Base-by-base conservation (phyloP, 2,113 vertebrate genomes). In the Gymnarchus niloticus region DNA sequence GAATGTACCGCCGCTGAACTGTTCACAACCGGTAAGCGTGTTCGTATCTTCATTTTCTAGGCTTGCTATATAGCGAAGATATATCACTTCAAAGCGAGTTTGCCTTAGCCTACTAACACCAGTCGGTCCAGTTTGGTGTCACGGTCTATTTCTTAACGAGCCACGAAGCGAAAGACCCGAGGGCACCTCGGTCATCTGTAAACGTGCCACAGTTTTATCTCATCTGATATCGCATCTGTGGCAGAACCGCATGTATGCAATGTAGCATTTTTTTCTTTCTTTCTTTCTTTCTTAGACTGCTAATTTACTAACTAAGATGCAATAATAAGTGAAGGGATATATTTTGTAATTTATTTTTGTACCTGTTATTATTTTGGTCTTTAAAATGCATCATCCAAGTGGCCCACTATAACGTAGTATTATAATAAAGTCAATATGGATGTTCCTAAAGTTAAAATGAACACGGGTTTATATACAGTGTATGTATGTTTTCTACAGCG, bases 11-110 rank as follows among this genome's bases (percentile, higher is more conserved):
- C 59, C 84, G 21, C 84, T 90, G 33, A 90, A 84, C 69, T 91
- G 90, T 57, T 80, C 84, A n/a, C 83, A 86, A 56, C 21, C 78
- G 88, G 91, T 91, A 87, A 88, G 88, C 54, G 23, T 33, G 25
- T 54, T 25, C 65, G 33, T 19, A 14, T 69, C 3, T 14, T 41
- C 44, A 25, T 9, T 51, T 1, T 48, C 25, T 6, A 48, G 12
- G 3, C 2, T 49, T 80, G 9, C 17, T 44, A 17, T 48, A 7
- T 80, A 10, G 56, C 2, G n/a, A 69, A 69, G 14, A 3, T 0
- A 17, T 33, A 41, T 73, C 33, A 73, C 41, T 41, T 73, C 33
- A 51, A 23, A 25, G 14, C 5, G 21, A 51, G n/a, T 25, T 25
- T 51, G 1, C 23, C 77, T 80, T 48, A 80, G 12, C 41, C 2